Evolutionary conservation across 2,888 invertebrate genomes (phyloP).

Genomic region (Acanthosoma haemorrhoidale): DNA sequence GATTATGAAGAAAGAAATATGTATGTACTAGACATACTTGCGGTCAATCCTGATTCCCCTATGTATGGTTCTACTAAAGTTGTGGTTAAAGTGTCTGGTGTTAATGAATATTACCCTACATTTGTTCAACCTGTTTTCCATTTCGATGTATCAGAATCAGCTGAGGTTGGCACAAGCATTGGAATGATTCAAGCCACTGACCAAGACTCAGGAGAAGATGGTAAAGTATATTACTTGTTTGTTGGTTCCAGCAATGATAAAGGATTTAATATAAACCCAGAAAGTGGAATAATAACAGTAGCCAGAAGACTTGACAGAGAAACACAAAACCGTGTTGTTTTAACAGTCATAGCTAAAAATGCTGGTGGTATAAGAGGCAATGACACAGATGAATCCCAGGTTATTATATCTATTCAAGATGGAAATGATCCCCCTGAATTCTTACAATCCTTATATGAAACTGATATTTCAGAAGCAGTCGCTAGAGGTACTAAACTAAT

Average conservation of each 20-base stretch:
- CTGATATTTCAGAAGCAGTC: constrained; percentile 75
- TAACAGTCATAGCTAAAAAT: constrained; percentile 92
- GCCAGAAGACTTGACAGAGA: constrained; percentile 77
- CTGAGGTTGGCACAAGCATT: constrained; percentile 75
- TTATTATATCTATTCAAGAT: constrained; percentile 88
- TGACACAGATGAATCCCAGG: constrained; percentile 91
- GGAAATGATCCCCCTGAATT: constrained; percentile 96
- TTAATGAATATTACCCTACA: constrained; percentile 83
- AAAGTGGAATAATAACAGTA: constrained; percentile 78
- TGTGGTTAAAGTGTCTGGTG: constrained; percentile 70
- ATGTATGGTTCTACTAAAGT: constrained; percentile 72
- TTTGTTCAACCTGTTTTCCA: constrained; percentile 86
- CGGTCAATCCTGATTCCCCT: constrained; percentile 78
- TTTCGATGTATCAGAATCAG: constrained; percentile 88
- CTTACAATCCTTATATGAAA: constrained; percentile 68
- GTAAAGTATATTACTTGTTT: constrained; percentile 83
- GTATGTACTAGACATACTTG: constrained; percentile 71
- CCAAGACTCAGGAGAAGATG: constrained; percentile 82
- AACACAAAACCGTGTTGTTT: constrained; percentile 79
- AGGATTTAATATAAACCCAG: constrained; percentile 79
- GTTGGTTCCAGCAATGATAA: constrained; percentile 88
- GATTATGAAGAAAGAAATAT: constrained; percentile 78
- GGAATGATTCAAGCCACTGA: constrained; percentile 84
- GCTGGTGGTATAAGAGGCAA: constrained; percentile 88
- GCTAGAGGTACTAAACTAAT: constrained; percentile 65